Conservation (phyloP, 2,113 vertebrate genomes). For the Lipophrys pholis region DNA sequence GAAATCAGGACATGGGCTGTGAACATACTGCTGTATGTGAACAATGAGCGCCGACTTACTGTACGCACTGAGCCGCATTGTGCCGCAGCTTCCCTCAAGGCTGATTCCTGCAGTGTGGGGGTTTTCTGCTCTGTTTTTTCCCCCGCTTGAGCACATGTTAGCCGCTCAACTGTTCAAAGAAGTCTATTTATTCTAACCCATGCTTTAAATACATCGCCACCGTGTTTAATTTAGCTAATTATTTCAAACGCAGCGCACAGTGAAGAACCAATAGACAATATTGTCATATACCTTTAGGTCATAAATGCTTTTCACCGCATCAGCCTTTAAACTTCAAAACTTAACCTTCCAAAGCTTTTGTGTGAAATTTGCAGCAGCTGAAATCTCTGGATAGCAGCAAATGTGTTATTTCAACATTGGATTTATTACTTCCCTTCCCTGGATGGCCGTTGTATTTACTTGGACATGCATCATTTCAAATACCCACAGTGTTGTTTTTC, state of each 20-base stretch:
- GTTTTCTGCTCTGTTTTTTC: constrained; percentile 22
- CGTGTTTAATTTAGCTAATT: background rate
- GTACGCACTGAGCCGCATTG: constrained; percentile 20
- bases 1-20: constrained; percentile 26
- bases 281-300: background rate
- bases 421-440: constrained; percentile 34
- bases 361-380: constrained; percentile 10
- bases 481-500: constrained; percentile 7
- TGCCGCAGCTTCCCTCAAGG: constrained; percentile 25
- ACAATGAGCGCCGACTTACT: constrained; percentile 20
- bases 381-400: constrained; percentile 2
- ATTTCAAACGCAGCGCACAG: background rate
- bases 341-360: background rate
- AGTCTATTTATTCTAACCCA: background rate
- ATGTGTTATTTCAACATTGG: constrained; percentile 23
- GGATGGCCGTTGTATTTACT: constrained; percentile 1
- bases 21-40: background rate
- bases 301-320: background rate
- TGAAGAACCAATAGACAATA: background rate
- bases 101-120: constrained; percentile 19
- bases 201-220: background rate
- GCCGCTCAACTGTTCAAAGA: background rate
- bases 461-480: constrained; percentile 34
- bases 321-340: background rate
- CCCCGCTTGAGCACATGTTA: constrained; percentile 9